Percentiles rank a stretch among this genome's conserved stretches.
Evolutionary conservation across 2,888 invertebrate genomes (phyloP).

Genomic region (Stramonita haemastoma): DNA sequence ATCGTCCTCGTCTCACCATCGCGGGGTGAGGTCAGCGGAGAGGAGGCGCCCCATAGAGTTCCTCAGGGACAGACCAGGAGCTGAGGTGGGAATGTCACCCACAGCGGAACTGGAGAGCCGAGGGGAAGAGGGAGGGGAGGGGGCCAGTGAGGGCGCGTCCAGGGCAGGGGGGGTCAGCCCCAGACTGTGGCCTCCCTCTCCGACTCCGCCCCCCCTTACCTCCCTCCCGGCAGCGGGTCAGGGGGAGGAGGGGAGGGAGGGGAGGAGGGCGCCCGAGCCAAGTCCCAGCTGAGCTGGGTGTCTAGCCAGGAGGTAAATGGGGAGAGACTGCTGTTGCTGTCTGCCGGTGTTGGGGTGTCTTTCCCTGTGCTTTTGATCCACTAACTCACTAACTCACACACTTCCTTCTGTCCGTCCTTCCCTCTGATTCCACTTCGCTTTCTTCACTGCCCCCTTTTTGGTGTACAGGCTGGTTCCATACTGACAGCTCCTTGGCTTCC

Average conservation of each 20-base stretch:
- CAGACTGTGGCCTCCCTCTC: background rate
- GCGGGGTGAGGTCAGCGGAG: background rate
- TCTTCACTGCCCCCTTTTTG: background rate
- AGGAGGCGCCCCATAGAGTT: constrained; percentile 36
- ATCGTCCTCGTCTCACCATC: constrained; percentile 18
- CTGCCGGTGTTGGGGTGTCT: background rate
- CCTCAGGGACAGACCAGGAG: constrained; percentile 38
- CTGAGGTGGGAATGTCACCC: constrained; percentile 55
- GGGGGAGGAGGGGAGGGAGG: constrained; percentile 12
- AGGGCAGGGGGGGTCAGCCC: background rate
- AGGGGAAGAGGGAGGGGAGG: background rate
- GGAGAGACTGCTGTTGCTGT: background rate
- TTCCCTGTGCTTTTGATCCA: background rate
- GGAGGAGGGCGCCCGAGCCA: background rate
- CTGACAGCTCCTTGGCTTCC: background rate
- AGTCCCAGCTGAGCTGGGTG: constrained; percentile 24
- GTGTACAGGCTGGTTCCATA: background rate
- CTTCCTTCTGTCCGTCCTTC: no score
- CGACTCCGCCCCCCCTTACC: background rate
- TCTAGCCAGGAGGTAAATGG: constrained; percentile 26
- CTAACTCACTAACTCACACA: background rate
- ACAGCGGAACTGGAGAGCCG: constrained; percentile 52
- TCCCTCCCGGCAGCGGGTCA: background rate
- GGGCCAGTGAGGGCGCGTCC: background rate
- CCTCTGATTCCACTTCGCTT: background rate